A percentile compares a stretch with the other conserved stretches of the same genome.
Evolutionary conservation across 2,888 invertebrate genomes (phyloP).

Genomic region (Acanthosoma haemorrhoidale): DNA sequence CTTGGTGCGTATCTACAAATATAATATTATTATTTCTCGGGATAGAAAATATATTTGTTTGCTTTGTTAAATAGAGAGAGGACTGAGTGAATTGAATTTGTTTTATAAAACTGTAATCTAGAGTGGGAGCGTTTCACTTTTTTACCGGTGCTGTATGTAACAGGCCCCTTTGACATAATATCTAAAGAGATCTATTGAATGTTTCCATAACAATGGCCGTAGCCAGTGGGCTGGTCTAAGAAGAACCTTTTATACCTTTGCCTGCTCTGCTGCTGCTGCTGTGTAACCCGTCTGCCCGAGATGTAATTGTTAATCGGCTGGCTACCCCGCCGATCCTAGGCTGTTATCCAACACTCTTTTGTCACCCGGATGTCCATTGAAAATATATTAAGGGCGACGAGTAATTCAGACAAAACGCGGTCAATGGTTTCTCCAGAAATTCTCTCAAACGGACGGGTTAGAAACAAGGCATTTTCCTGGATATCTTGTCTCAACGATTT

Average conservation of each 20-base stretch:
- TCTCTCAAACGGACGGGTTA: too few species aligned
- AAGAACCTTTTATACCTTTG: neutral
- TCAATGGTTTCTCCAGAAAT: neutral
- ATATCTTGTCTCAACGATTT: too few species aligned
- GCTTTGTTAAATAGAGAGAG: too few species aligned
- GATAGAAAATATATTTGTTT: too few species aligned
- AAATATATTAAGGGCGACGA: neutral
- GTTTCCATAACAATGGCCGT: neutral
- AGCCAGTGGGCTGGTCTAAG: neutral
- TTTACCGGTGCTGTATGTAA: neutral
- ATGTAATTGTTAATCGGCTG: neutral
- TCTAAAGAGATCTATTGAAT: neutral
- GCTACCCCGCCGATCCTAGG: neutral
- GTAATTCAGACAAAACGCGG: neutral
- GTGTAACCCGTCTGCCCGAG: neutral
- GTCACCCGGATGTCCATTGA: neutral
- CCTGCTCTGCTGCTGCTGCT: too few species aligned
- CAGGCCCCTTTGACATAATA: neutral
- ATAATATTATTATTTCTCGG: too few species aligned
- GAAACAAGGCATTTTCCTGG: too few species aligned
- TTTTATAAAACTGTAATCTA: neutral
- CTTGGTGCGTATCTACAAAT: too few species aligned
- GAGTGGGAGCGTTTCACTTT: neutral
- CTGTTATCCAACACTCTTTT: neutral
- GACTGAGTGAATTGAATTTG: neutral